Evolutionary conservation across 2,888 invertebrate species (phyloP).

Genomic region (Melinaea marsaeus): DNA sequence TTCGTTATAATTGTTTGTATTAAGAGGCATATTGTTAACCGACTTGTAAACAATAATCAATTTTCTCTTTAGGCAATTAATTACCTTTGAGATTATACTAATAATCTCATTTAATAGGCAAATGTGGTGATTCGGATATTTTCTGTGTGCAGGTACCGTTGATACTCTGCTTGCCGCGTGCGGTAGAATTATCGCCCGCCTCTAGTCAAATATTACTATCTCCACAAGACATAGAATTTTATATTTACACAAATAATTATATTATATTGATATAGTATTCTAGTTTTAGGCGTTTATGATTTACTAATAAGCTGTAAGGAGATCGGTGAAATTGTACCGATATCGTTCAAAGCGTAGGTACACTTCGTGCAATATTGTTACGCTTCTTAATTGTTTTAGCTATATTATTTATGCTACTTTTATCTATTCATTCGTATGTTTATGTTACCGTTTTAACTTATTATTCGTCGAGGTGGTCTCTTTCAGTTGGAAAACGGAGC

Average conservation of each 20-base stretch:
- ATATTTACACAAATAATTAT: conserved; percentile 79
- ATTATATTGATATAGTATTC: conserved; percentile 78
- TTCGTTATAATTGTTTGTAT: conserved; percentile 10
- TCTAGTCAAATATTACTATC: conserved; percentile 78
- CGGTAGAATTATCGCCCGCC: conserved; percentile 54
- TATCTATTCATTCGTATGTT: conserved; percentile 44
- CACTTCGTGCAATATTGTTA: conserved; percentile 74
- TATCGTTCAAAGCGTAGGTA: conserved; percentile 39
- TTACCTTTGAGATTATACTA: background rate
- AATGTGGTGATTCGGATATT: conserved; percentile 12
- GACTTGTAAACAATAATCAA: conserved; percentile 19
- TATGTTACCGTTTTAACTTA: conserved; percentile 51
- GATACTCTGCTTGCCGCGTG: conserved; percentile 30
- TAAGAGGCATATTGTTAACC: conserved; percentile 14
- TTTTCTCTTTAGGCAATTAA: conserved; percentile 9
- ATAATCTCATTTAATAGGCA: conserved; percentile 6
- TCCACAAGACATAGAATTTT: conserved; percentile 75
- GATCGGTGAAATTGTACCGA: conserved; percentile 38
- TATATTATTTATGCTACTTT: conserved; percentile 47
- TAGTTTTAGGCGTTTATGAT: conserved; percentile 76
- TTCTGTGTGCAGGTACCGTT: conserved; percentile 33
- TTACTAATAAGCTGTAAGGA: conserved; percentile 64
- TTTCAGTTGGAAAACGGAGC: conserved; percentile 46
- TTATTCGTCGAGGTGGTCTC: conserved; percentile 56
- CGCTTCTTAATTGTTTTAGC: conserved; percentile 67